phyloP scores from a whole-genome alignment of 2,797 vertebrate genomes.

The Siniperca obscura region DNA sequence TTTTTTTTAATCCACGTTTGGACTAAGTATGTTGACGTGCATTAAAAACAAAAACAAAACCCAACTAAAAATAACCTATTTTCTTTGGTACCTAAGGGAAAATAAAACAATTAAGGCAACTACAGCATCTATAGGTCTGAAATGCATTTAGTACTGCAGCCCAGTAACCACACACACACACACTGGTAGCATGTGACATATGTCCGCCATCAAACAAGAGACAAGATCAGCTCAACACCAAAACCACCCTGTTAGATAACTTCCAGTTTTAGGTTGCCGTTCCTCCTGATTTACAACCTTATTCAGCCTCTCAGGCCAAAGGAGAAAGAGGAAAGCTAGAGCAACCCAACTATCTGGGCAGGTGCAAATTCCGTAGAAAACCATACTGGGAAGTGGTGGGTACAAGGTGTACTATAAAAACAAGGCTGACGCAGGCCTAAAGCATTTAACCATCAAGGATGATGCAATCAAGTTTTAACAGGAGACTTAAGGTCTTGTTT shows the following conservation, averaged over 20 bases:
- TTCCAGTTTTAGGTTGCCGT: slow-evolving; percentile 49
- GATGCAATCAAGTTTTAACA: slow-evolving; percentile 81
- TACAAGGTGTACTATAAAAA: slow-evolving; percentile 31
- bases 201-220: slow-evolving; percentile 32
- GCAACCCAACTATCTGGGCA: slow-evolving; percentile 28
- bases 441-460: slow-evolving; percentile 58
- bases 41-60: slow-evolving; percentile 58
- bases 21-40: slow-evolving; percentile 69
- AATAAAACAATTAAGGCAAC: slow-evolving; percentile 83
- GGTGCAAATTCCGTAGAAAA: slow-evolving; percentile 33
- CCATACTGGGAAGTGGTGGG: slow-evolving; percentile 27
- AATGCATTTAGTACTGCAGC: slow-evolving; percentile 77
- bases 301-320: not conserved
- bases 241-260: slow-evolving; percentile 33
- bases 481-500: slow-evolving; percentile 74
- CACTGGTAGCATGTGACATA: slow-evolving; percentile 46
- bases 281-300: slow-evolving; percentile 9
- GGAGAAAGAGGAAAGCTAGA: slow-evolving; percentile 12
- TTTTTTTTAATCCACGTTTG: slow-evolving; percentile 49
- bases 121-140: slow-evolving; percentile 81
- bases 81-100: slow-evolving; percentile 85
- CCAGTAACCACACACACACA: slow-evolving; percentile 47
- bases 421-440: slow-evolving; percentile 65
- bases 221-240: slow-evolving; percentile 45
- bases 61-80: too few relatives aligned